Evolutionary conservation across 2,113 vertebrate species (phyloP).

Genomic region (Dinomys branickii): DNA sequence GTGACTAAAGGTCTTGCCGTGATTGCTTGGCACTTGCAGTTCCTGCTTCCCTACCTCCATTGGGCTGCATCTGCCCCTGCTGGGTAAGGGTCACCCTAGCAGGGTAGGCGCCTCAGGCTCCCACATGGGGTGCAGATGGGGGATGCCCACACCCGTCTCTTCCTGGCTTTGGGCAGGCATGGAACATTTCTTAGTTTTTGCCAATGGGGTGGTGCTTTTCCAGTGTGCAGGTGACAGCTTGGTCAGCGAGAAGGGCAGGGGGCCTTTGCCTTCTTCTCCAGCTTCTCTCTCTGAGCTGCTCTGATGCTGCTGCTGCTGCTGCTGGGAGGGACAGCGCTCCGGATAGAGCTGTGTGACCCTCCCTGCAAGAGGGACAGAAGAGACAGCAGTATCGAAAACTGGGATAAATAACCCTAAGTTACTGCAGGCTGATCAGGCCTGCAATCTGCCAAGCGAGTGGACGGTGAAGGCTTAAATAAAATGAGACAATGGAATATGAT

Average conservation of each 20-base stretch:
- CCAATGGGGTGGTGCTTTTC: not conserved
- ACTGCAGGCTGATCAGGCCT: too few relatives aligned
- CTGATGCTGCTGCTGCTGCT: not conserved
- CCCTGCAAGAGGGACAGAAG: not conserved
- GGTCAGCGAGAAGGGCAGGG: too few relatives aligned
- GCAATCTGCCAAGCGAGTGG: too few relatives aligned
- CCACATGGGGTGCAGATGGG: not conserved
- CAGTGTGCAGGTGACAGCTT: rapidly evolving
- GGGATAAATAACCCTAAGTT: too few relatives aligned
- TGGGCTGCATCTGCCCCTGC: rapidly evolving
- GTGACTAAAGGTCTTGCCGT: not conserved
- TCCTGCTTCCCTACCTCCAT: too few relatives aligned
- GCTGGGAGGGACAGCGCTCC: not conserved
- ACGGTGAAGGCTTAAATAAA: too few relatives aligned
- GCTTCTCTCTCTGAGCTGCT: not conserved
- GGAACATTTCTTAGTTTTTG: not conserved
- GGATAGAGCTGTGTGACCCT: not conserved
- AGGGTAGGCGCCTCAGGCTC: not conserved
- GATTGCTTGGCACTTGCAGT: rapidly evolving
- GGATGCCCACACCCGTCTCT: rapidly evolving
- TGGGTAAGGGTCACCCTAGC: rapidly evolving
- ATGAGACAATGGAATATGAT: too few relatives aligned
- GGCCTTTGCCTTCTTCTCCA: not conserved
- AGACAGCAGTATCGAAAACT: too few relatives aligned
- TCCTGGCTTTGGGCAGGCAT: not conserved